Base-by-base conservation (phyloP, 92 coral and sea anemone species). In the Palythoa grandiflora region DNA sequence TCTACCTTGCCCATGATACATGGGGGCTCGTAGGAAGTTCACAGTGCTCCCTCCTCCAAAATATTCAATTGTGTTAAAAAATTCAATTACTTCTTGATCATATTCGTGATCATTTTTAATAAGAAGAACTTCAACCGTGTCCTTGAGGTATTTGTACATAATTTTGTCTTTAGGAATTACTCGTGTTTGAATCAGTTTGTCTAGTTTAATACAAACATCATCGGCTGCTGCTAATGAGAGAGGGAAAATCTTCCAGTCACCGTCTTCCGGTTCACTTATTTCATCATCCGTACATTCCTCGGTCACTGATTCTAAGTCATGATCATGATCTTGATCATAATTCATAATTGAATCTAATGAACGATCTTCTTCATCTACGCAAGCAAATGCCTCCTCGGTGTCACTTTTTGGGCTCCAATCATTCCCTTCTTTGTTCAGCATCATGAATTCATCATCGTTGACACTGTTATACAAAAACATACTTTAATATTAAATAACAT, bases 1-100 rank as follows among this genome's bases (percentile, higher is more conserved):
- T 77, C 79, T 84, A 36, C 94, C 88, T 84, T 89, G 73, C 11
- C 88, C 88, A 83, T 77, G 75, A 89, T 50, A 89, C 89, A 84
- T 89, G 55, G 91, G 92, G 3, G 89, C 85, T 63, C 89, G 79
- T 28, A 85, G 20, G 68, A 73, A 68, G 63, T 85, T 73, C 20
- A 28, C 73, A 6, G 83, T 85, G 71, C 83, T 54, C 54, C 89
- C 57, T n/a, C 83, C 79, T 50, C 87, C 88, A 5, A 85, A 51
- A 74, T 85, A 74, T 44, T 73, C 65, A 17, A 85, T 68, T 38
- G 88, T 86, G 83, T 86, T 86, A 16, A 75, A 86, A 86, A 55
- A 86, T 16, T 86, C 73, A 38, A 86, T 78, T 50, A 85, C 81
- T 54, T 85, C 89, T 55, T 48, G 59, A 19, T 74, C 89, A 86